phyloP scores from a whole-genome alignment of 1,140 invertebrate genomes.

The Heliothis subflexa region DNA sequence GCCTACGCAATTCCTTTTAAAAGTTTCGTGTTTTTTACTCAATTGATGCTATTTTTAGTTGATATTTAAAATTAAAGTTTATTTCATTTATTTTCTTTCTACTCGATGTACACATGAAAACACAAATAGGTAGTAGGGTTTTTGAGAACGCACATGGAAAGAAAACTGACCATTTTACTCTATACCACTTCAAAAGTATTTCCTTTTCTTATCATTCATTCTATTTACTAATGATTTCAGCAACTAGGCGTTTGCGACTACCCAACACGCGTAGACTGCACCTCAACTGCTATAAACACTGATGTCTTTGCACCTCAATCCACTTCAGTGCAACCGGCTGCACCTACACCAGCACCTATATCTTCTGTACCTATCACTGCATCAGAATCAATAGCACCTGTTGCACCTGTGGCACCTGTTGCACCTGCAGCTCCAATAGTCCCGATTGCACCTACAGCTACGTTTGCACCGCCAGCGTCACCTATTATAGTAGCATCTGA shows the following conservation, averaged over 20 bases:
- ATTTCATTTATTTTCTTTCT: background rate
- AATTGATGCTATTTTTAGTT: background rate
- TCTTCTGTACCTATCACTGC: background rate
- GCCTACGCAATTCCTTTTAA: constrained; percentile 26
- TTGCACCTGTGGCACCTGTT: background rate
- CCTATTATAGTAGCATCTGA: background rate
- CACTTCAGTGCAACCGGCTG: constrained; percentile 11
- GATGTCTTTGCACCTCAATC: constrained; percentile 25
- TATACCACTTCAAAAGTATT: background rate
- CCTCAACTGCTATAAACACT: constrained; percentile 56
- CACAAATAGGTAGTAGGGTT: too few relatives aligned
- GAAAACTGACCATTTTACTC: too few relatives aligned
- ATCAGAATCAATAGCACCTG: background rate
- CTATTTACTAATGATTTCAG: constrained; percentile 71
- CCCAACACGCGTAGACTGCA: constrained; percentile 86
- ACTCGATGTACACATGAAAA: background rate
- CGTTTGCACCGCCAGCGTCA: background rate
- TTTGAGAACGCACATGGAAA: too few relatives aligned
- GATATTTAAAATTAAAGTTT: background rate
- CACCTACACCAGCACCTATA: background rate
- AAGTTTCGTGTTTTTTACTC: background rate
- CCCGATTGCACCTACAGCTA: background rate
- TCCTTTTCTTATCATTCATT: background rate
- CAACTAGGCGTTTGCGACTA: constrained; percentile 88
- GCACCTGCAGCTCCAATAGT: background rate